phyloP scores from a whole-genome alignment of 2,888 invertebrate species.

The Clitarchus hookeri region DNA sequence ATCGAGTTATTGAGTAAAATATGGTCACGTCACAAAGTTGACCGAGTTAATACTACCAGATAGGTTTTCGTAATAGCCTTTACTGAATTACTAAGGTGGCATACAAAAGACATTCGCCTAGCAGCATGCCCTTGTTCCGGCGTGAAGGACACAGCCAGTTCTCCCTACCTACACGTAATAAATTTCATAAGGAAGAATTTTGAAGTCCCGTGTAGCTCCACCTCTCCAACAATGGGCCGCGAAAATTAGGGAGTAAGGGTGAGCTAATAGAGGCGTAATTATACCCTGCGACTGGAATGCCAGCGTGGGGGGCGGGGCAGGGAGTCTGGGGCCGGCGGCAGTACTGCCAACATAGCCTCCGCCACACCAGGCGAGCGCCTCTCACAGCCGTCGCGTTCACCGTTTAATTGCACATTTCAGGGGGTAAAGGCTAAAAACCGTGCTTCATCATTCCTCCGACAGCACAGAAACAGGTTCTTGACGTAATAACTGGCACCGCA shows the following conservation, averaged over 20 bases:
- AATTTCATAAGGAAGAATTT: constrained; percentile 31
- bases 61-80: neutral
- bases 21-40: neutral
- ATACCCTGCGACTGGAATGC: constrained; percentile 35
- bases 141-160: neutral
- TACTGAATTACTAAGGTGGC: neutral
- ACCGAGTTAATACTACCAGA: neutral
- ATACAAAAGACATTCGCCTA: neutral
- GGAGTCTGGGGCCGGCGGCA: neutral
- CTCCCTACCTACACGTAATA: constrained; percentile 36
- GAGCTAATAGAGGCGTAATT: constrained; percentile 41
- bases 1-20: too few species aligned
- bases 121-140: neutral
- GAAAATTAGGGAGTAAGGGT: constrained; percentile 42
- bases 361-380: neutral
- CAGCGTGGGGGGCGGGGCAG: neutral
- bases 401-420: too few species aligned
- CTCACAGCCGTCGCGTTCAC: too few species aligned
- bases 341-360: neutral
- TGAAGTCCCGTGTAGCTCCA: constrained; percentile 31
- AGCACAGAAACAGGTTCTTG: too few species aligned
- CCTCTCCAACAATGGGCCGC: constrained; percentile 40
- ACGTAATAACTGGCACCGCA: too few species aligned
- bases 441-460: too few species aligned
- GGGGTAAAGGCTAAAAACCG: too few species aligned